These are phyloP conservation scores for Drosophila formosana DNA, from an alignment of 2,888 invertebrate species.

Conservation along the genomic window DNA sequence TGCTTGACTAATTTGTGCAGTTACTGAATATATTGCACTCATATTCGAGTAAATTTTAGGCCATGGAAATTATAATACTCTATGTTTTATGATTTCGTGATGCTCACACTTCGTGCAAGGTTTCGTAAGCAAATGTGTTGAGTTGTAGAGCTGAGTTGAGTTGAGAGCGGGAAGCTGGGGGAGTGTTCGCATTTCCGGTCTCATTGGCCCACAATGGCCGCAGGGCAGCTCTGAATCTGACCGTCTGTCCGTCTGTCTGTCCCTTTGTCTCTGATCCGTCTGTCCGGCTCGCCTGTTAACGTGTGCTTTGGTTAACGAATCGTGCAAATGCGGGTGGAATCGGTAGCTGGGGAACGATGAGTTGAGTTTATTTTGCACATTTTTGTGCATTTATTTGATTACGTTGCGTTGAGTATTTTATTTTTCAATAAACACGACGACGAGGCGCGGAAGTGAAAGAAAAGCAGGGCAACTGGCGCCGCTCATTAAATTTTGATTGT, in stretches of 20 bases:
- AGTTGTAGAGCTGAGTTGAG: slow-evolving; percentile 21
- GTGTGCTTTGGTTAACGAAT: slow-evolving; percentile 86
- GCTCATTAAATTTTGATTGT: slow-evolving; percentile 80
- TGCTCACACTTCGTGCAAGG: slow-evolving; percentile 1
- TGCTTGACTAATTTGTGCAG: too few species aligned
- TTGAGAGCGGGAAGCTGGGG: neutral
- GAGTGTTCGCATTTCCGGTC: slow-evolving; percentile 27
- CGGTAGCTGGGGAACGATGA: slow-evolving; percentile 18
- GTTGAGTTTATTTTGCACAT: slow-evolving; percentile 70
- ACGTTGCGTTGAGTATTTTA: slow-evolving; percentile 63
- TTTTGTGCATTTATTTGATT: slow-evolving; percentile 76
- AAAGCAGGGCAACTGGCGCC: slow-evolving; percentile 66
- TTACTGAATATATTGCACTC: too few species aligned
- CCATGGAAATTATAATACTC: neutral
- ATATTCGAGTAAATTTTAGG: too few species aligned
- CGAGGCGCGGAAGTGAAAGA: neutral
- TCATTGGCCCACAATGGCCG: slow-evolving; percentile 39
- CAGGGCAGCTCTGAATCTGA: slow-evolving; percentile 63
- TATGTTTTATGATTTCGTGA: neutral
- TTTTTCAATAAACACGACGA: slow-evolving; percentile 71
- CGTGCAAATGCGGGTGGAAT: slow-evolving; percentile 85
- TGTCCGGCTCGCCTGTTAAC: slow-evolving; percentile 62
- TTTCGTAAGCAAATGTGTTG: slow-evolving; percentile 55
- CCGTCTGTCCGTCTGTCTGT: slow-evolving; percentile 34
- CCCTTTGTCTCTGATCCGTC: slow-evolving; percentile 7